Evolutionary conservation across 1,140 invertebrate species (phyloP).

Genomic region (Zaprionus tsacasi): DNA sequence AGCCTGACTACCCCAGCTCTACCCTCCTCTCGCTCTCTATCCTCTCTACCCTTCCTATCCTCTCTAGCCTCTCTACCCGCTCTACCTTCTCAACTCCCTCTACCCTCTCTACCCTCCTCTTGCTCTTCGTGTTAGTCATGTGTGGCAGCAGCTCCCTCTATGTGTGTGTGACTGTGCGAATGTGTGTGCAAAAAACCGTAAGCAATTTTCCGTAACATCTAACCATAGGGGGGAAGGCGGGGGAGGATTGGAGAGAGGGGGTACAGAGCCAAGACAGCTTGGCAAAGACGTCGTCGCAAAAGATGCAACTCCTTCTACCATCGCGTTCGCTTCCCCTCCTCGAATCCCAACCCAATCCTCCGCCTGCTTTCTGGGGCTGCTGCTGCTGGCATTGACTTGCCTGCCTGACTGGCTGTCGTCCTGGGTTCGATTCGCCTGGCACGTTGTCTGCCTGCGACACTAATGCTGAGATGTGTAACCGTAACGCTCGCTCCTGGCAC

Average conservation of each 20-base stretch:
- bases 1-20: conserved; percentile 9
- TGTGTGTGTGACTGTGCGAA: conserved; percentile 38
- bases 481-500: conserved; percentile 27
- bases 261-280: conserved; percentile 58
- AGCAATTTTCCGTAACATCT: conserved; percentile 83
- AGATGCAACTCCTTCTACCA: conserved; percentile 48
- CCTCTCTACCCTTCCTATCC: no score
- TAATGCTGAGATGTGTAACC: conserved; percentile 76
- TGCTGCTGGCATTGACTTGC: conserved; percentile 58
- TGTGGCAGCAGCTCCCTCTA: conserved; percentile 56
- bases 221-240: conserved; percentile 42
- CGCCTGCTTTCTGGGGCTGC: conserved; percentile 8
- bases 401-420: conserved; percentile 22
- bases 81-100: background rate
- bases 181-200: conserved; percentile 78
- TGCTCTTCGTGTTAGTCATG: conserved; percentile 54
- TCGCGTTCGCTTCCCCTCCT: conserved; percentile 16
- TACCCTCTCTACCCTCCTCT: background rate
- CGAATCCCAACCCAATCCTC: conserved; percentile 3
- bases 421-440: conserved; percentile 70
- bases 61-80: no score
- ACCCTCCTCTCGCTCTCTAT: background rate
- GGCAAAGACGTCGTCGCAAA: conserved; percentile 63
- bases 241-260: no score
- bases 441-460: conserved; percentile 74